These are phyloP conservation scores for Saccostrea echinata DNA, from an alignment of 1,140 invertebrate genomes.

Conservation along the genomic window DNA sequence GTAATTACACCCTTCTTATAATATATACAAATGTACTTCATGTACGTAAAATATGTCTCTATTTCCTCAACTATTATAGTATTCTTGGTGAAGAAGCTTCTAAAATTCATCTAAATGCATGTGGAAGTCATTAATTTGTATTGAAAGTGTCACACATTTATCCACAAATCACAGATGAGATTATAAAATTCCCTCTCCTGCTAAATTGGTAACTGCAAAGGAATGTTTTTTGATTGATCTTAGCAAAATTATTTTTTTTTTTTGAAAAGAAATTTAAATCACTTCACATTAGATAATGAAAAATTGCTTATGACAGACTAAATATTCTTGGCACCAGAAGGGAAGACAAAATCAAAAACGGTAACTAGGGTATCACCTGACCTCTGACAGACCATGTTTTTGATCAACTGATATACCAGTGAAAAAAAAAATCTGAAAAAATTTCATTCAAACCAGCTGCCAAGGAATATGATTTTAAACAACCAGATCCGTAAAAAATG, in stretches of 20 bases:
- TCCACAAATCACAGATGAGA: neutral
- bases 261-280: neutral
- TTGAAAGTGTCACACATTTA: neutral
- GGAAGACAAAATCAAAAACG: neutral
- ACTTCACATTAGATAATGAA: neutral
- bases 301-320: conserved; percentile 22
- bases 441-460: conserved; percentile 33
- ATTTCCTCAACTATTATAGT: too few species aligned
- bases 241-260: neutral
- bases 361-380: neutral
- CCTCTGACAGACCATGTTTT: neutral
- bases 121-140: too few species aligned
- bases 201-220: neutral
- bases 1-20: too few species aligned
- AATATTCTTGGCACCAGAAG: neutral
- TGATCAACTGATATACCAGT: conserved; percentile 23
- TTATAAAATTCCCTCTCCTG: neutral
- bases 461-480: conserved; percentile 29
- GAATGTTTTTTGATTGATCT: neutral
- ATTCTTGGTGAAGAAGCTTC: too few species aligned
- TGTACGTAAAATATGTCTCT: too few species aligned
- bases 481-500: conserved; percentile 18
- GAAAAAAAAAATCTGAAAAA: neutral
- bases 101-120: too few species aligned
- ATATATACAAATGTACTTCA: too few species aligned